Base-by-base conservation (phyloP, 2,797 vertebrate species). In the Hypotaenidia okinawae region DNA sequence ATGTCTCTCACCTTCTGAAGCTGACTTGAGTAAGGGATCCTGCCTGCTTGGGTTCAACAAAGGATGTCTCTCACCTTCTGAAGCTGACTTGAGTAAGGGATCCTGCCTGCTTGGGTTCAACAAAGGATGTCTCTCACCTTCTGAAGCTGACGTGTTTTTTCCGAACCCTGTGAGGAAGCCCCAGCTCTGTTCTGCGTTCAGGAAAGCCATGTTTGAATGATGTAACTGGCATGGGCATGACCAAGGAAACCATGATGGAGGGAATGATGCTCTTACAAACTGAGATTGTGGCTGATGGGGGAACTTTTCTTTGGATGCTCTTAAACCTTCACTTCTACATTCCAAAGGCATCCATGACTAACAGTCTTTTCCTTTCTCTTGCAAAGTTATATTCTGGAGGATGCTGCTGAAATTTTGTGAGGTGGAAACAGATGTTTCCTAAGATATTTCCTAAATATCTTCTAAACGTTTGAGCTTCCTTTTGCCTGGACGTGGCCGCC, bases 311-410 rank as follows among this genome's bases (percentile, higher is more conserved):
- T 45, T 66, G 61, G 61, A 77, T 73, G 75, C 51, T 73, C 79
- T 73, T 73, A 83, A 77, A 93, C 21, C 22, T 87, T 87, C 85
- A 64, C 61, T 88, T 82, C 47, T 67, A 91, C 89, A 94, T 93
- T 97, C 87, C 94, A 90, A 93, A 93, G 17, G 49, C 75, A 92
- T 92, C 77, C 2, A 10, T 67, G 78, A 82, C 39, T 64, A 45
- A 11, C 70, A 28, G 16, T 58, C 25, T 28, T 83, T 90, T 90
- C 84, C 47, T n/a, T 94, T 80, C 41, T 83, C 49, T 75, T 51
- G 54, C 12, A 32, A 17, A 24, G 23, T 58, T 88, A 5, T 18
- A 28, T 79, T 83, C 59, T 59, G 32, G 43, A 91, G 21, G 59
- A 88, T 86, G 64, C 76, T 86, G 23, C 57, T 70, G 49, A 84